A percentile compares a stretch with the other conserved stretches of the same genome.
Evolutionary conservation across 1,140 invertebrate species (phyloP).

Genomic region (Calycopis cecrops): DNA sequence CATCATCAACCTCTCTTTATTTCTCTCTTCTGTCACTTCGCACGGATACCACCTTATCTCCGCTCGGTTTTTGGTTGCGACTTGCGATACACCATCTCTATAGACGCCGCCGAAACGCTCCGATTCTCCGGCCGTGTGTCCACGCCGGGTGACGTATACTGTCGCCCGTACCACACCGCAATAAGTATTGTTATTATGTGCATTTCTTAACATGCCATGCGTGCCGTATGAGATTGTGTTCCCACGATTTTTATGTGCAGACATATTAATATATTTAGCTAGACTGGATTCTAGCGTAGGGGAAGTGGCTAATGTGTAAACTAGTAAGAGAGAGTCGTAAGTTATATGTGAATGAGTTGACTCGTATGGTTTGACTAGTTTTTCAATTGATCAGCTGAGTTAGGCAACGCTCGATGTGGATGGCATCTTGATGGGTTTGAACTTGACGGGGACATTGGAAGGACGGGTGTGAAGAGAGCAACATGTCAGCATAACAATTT

Average conservation of each 20-base stretch:
- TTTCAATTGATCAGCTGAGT: too few species aligned
- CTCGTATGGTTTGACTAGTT: too few species aligned
- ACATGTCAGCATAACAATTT: too few species aligned
- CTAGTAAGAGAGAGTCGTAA: conserved; percentile 1
- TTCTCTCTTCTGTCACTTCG: too few species aligned
- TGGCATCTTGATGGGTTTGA: too few species aligned
- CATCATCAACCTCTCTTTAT: too few species aligned
- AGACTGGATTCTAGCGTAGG: neutral
- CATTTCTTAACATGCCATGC: conserved; percentile 17
- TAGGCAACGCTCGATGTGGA: too few species aligned
- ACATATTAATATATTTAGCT: conserved; percentile 5
- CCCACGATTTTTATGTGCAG: conserved; percentile 29
- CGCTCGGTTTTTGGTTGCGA: too few species aligned
- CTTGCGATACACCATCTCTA: too few species aligned
- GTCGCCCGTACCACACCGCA: conserved; percentile 23
- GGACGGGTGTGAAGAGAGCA: too few species aligned
- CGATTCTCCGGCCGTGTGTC: conserved; percentile 3
- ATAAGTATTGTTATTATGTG: conserved; percentile 24
- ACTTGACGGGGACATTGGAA: too few species aligned
- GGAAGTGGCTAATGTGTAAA: neutral
- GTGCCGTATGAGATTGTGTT: conserved; percentile 28
- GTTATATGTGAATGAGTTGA: neutral
- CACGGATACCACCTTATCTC: too few species aligned
- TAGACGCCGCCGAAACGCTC: neutral
- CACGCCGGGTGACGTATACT: conserved; percentile 14